Base-by-base conservation (phyloP, 2,113 vertebrate genomes). In the Platanista minor region DNA sequence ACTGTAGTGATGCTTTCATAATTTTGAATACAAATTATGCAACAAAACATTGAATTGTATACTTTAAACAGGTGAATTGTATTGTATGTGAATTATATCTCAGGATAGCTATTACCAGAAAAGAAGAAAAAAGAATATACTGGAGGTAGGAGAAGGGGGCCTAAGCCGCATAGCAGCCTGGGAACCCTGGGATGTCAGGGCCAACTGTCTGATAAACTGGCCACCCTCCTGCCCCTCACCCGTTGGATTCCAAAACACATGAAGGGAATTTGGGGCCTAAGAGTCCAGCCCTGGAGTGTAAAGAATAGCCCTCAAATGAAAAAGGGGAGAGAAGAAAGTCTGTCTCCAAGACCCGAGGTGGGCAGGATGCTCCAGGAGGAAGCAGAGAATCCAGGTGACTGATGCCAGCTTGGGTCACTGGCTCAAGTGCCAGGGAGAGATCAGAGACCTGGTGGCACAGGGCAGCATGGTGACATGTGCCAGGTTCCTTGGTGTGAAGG, bases 401-500 rank as follows among this genome's bases (percentile, higher is more conserved):
- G 13, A 17, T 0, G 1, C 33, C n/a, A 67, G 78, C 62, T 23
- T 41, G 77, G 20, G 41, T 9, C 83, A 13, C 49, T 29, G n/a
- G 17, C 72, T 57, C 46, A 41, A 8, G 12, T 5, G 1, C 14
- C n/a, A 13, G 25, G 15, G 52, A 17, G 43, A 39, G 43, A 39
- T 13, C 33, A 21, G 39, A 46, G 36, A 43, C 17, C 20, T 59
- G 29, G 6, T 1, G 36, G 17, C 80, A 43, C 25, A 66, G 31
- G 0, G 1, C 5, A 66, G 54, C 39, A 11, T 59, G 20, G 57
- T 13, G 69, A 20, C 3, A 0, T 8, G 41, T 5, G 5, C 43
- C 14, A 3, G n/a, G 3, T 59, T 69, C 75, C 75, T 29, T 18
- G 12, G 15, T 6, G n/a, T 54, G 75, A 52, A 90, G 52, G 43